phyloP scores from a whole-genome alignment of 2,113 vertebrate species.

The Ageneiosus marmoratus region DNA sequence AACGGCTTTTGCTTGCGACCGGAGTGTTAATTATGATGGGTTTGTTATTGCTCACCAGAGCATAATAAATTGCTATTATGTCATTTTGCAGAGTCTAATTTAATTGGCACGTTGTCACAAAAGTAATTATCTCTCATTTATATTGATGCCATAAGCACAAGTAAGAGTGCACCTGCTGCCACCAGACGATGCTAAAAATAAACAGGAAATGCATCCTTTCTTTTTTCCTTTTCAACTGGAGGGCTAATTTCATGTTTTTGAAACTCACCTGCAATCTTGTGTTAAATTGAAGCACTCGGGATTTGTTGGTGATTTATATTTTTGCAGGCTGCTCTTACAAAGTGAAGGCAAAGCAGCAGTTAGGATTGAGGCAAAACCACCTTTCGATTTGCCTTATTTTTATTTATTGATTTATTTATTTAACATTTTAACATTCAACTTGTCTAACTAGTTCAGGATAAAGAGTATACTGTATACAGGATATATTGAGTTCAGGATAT shows the following conservation, averaged over 20 bases:
- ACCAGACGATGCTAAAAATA: conserved; percentile 65
- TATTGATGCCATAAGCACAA: conserved; percentile 94
- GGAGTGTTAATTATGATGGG: conserved; percentile 95
- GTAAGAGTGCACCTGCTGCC: conserved; percentile 90
- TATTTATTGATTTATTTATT: too few relatives aligned
- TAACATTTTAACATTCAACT: neutral
- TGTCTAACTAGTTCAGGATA: neutral
- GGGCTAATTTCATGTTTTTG: conserved; percentile 10
- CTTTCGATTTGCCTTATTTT: neutral
- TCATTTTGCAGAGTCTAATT: conserved; percentile 96
- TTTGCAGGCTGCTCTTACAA: neutral
- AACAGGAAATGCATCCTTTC: conserved; percentile 42
- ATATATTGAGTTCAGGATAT: neutral
- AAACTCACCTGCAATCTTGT: conserved; percentile 7
- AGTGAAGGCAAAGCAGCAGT: neutral
- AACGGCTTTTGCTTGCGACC: conserved; percentile 84
- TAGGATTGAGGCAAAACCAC: neutral
- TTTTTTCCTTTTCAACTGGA: conserved; percentile 10
- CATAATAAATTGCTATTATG: conserved; percentile 97
- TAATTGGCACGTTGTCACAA: conserved; percentile 98
- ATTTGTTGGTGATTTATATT: neutral
- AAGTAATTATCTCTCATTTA: conserved; percentile 96
- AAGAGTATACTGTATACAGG: neutral
- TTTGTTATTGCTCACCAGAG: conserved; percentile 94
- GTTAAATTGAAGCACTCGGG: neutral